Percentiles rank a stretch among this genome's conserved stretches.
These are phyloP conservation scores for Notothenia rossii DNA, from an alignment of 2,113 vertebrate genomes.

Conservation along the genomic window DNA sequence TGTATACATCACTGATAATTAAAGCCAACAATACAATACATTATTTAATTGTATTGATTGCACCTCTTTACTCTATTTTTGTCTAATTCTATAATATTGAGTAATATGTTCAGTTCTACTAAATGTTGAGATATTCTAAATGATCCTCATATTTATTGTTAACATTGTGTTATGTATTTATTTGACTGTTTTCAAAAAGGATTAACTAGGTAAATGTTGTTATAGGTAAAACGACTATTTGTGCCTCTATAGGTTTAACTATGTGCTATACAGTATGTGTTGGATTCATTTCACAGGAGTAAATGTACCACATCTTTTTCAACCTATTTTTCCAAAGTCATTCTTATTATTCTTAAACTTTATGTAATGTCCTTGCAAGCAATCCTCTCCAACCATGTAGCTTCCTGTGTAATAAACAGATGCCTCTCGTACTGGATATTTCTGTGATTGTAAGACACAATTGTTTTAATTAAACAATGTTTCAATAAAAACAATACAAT, in stretches of 20 bases:
- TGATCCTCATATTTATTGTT: constrained; percentile 50
- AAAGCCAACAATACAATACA: constrained; percentile 6
- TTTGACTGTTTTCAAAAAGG: constrained; percentile 32
- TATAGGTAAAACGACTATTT: constrained; percentile 32
- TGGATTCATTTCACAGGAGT: constrained; percentile 14
- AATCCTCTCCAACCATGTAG: not conserved
- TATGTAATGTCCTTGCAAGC: not conserved
- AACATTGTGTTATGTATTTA: constrained; percentile 48
- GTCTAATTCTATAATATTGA: constrained; percentile 22
- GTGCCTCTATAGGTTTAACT: constrained; percentile 16
- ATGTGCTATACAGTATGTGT: constrained; percentile 16
- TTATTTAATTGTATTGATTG: constrained; percentile 33
- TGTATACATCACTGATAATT: constrained; percentile 13
- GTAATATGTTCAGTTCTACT: constrained; percentile 25
- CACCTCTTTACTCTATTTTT: not conserved
- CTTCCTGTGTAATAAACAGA: constrained; percentile 24
- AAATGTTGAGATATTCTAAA: constrained; percentile 15
- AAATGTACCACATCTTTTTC: constrained; percentile 14
- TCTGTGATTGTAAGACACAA: constrained; percentile 27
- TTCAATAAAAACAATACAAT: constrained; percentile 41
- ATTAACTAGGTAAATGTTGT: not conserved
- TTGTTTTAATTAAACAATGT: constrained; percentile 31
- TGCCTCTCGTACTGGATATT: constrained; percentile 48
- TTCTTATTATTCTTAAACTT: constrained; percentile 1
- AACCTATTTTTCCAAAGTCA: constrained; percentile 4